A percentile compares a stretch with the other conserved stretches of the same genome.
phyloP scores from a whole-genome alignment of 2,888 invertebrate species.

The Phrixothrix hirtus region DNA sequence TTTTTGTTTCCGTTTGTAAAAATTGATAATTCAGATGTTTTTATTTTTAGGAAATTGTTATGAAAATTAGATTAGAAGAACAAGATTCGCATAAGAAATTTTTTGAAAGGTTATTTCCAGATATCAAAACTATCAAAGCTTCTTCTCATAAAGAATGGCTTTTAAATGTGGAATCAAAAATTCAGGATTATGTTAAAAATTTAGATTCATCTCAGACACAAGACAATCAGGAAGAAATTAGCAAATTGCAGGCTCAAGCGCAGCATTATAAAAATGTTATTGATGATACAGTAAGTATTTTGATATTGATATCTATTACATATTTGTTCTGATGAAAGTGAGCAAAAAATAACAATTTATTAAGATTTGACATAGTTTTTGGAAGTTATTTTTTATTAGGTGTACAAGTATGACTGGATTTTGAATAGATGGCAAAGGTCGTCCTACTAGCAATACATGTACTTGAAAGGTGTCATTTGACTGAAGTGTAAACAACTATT shows the following conservation, averaged over 20 bases:
- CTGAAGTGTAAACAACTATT: too few relatives aligned
- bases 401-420: too few relatives aligned
- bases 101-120: conserved; percentile 66
- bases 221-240: conserved; percentile 58
- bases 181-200: conserved; percentile 40
- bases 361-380: background rate
- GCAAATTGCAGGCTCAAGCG: conserved; percentile 59
- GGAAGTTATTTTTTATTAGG: too few relatives aligned
- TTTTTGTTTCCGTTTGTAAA: conserved; percentile 8
- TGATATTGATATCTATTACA: background rate
- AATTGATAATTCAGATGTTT: conserved; percentile 1
- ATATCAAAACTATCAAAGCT: conserved; percentile 55
- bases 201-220: conserved; percentile 31
- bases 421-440: too few relatives aligned
- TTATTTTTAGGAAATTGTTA: conserved; percentile 19
- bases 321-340: too few relatives aligned
- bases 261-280: conserved; percentile 73
- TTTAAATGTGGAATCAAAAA: conserved; percentile 45
- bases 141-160: conserved; percentile 42
- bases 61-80: conserved; percentile 53
- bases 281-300: conserved; percentile 70
- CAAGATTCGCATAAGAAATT: conserved; percentile 59
- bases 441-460: too few relatives aligned
- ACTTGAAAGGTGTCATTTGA: too few relatives aligned
- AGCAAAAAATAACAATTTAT: too few relatives aligned